Evolutionary conservation across 2,113 vertebrate species (phyloP), one percentile per base, ranked within the genome.

Genomic region (Vulpes vulpes): DNA sequence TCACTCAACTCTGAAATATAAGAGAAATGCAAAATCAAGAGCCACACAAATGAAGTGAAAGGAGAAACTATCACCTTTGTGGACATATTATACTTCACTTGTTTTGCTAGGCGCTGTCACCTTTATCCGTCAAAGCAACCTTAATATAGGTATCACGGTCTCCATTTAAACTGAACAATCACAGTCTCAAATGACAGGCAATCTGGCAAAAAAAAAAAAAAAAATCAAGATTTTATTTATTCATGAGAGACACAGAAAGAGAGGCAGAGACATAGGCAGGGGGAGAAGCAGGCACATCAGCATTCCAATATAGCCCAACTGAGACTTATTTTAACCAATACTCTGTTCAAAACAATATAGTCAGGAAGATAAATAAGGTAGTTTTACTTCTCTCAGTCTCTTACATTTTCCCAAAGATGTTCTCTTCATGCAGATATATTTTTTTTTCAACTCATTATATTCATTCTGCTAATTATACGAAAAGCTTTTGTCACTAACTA

Each of bases 381-480:
- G 93, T 96, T 94, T 71, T 65, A 23, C 53, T 90, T 73, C 35
- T 96, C 93, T 95, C 10, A 64, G 81, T 81, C 67, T 96, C 93
- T 93, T 53, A 95, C 38, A 92, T 91, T 96, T 97, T 91, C 59
- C 84, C 49, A 76, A 95, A 97, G 89, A 84, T 16, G 90, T 97
- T 91, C 71, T 95, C 86, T 83, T 86, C 55, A 6, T 76, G 53
- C 17, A 93, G 57, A 86, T 57, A 86, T 43, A 67, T 86, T 95
- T 95, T 94, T 94, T 35, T n/a, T 85, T 74, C 65, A 95, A 91
- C 16, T 95, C 89, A 94, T 98, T 96, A 94, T 80, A 83, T 12
- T 89, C 64, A 89, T 73, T 96, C 64, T 93, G 62, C 49, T 83
- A 80, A 98, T 98, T 96, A 95, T 53, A 91, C 74, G 43, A 97